These are phyloP conservation scores for Spilogale gracilis DNA, from an alignment of 2,113 vertebrate species.

Conservation along the genomic window DNA sequence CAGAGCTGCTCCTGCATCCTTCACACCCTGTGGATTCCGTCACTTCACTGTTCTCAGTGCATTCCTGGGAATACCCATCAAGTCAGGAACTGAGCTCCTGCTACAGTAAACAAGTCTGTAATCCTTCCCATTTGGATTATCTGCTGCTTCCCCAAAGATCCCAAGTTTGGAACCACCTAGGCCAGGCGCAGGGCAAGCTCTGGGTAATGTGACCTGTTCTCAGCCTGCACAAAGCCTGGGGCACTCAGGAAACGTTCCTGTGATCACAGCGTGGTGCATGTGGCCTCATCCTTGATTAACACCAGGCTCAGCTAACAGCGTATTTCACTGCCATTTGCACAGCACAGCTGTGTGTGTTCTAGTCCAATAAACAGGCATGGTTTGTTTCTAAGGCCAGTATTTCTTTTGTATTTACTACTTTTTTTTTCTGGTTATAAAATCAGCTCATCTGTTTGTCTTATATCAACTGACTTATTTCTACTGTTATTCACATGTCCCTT, in stretches of 20 bases:
- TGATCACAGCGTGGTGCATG: fast-evolving
- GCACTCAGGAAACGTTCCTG: not conserved
- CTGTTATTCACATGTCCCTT: not conserved
- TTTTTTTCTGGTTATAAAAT: not conserved
- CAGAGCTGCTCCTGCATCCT: fast-evolving
- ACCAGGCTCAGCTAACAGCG: not conserved
- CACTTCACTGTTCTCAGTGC: not conserved
- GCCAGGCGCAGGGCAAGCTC: not conserved
- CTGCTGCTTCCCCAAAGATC: not conserved
- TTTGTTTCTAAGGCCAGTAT: conserved; percentile 29
- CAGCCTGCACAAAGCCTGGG: not conserved
- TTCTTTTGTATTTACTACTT: conserved; percentile 57
- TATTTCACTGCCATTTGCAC: conserved; percentile 4
- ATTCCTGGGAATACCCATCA: not conserved
- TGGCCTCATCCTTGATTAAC: not conserved
- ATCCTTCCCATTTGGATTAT: not conserved
- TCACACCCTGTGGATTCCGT: not conserved
- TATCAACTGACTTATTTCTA: not conserved
- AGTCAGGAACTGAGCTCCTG: not conserved
- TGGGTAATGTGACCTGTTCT: not conserved
- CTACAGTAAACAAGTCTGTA: too few relatives aligned
- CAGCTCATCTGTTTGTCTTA: not conserved
- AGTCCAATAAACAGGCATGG: not conserved
- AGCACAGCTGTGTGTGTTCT: conserved; percentile 25
- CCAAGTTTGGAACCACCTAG: not conserved